phyloP scores from a whole-genome alignment of 2,888 invertebrate species.

The Spatulosminthurus flaviceps region DNA sequence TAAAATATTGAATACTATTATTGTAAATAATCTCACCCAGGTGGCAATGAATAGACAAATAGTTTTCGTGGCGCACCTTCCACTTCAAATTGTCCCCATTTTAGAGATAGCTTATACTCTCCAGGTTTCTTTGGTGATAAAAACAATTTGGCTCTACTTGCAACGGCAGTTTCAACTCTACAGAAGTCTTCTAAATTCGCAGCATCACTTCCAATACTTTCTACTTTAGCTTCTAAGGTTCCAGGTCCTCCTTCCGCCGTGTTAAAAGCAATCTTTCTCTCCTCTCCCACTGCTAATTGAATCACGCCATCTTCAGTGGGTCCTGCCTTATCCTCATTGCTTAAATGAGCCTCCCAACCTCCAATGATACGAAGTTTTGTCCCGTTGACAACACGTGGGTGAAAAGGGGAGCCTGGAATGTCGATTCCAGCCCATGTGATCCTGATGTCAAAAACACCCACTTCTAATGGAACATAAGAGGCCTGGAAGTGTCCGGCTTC shows the following conservation, averaged over 20 bases:
- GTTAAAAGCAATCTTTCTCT: constrained; percentile 79
- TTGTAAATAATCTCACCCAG: constrained; percentile 51
- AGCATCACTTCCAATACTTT: constrained; percentile 65
- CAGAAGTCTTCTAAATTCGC: constrained; percentile 62
- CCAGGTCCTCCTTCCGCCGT: constrained; percentile 91
- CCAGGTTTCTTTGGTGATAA: constrained; percentile 59
- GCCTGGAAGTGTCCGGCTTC: constrained; percentile 82
- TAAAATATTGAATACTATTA: too few relatives aligned
- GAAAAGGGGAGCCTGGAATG: constrained; percentile 79
- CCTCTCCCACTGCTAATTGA: constrained; percentile 68
- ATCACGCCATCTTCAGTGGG: constrained; percentile 66
- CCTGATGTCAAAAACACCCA: constrained; percentile 90
- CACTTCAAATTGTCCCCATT: constrained; percentile 62
- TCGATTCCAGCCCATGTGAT: constrained; percentile 74
- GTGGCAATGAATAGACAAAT: constrained; percentile 58
- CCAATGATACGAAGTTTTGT: constrained; percentile 79
- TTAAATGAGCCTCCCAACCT: constrained; percentile 79
- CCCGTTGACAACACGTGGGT: constrained; percentile 79
- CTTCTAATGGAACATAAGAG: constrained; percentile 87
- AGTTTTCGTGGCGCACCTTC: constrained; percentile 60
- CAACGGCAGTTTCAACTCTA: constrained; percentile 64
- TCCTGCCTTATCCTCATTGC: constrained; percentile 50
- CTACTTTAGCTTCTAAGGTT: constrained; percentile 65
- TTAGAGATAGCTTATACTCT: constrained; percentile 57
- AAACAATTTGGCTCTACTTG: constrained; percentile 60